Evolutionary conservation across 2,113 vertebrate species (phyloP).

Genomic region (Protomyctophum bolini): DNA sequence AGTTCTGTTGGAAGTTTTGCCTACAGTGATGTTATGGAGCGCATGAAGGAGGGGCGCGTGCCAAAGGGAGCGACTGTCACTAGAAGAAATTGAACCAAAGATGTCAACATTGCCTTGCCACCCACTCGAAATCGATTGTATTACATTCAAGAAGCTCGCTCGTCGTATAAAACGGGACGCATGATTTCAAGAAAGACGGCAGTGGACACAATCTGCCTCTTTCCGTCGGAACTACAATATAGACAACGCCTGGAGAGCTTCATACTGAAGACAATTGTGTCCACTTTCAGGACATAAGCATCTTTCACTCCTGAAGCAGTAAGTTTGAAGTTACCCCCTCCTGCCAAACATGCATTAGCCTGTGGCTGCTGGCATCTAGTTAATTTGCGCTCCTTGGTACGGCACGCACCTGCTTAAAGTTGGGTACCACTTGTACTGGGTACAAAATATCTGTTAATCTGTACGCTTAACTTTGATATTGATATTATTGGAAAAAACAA

Average conservation of each 20-base stretch:
- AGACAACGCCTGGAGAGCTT: slow-evolving; percentile 59
- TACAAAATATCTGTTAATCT: no score
- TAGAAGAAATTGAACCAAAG: slow-evolving; percentile 82
- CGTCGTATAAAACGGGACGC: slow-evolving; percentile 81
- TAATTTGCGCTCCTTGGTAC: background rate
- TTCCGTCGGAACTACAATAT: slow-evolving; percentile 26
- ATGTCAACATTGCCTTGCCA: slow-evolving; percentile 85
- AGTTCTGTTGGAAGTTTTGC: slow-evolving; percentile 8
- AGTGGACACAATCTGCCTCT: slow-evolving; percentile 61
- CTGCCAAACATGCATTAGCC: background rate
- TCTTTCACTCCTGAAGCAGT: slow-evolving; percentile 57
- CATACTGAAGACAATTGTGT: slow-evolving; percentile 48
- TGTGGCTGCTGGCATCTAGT: background rate
- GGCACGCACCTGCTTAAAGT: background rate
- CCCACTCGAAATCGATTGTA: slow-evolving; percentile 92
- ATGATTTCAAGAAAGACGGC: slow-evolving; percentile 73
- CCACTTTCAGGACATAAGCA: slow-evolving; percentile 54
- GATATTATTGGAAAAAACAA: no score
- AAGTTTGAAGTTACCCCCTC: slow-evolving; percentile 47
- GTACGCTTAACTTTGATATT: no score
- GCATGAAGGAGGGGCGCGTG: slow-evolving; percentile 77
- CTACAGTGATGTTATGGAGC: slow-evolving; percentile 57
- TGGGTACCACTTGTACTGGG: background rate
- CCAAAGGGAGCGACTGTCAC: slow-evolving; percentile 77
- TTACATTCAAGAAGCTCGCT: slow-evolving; percentile 82